Percentiles rank a stretch among this genome's conserved stretches.
phyloP scores from a whole-genome alignment of 2,888 invertebrate species.

The Sesia apiformis region DNA sequence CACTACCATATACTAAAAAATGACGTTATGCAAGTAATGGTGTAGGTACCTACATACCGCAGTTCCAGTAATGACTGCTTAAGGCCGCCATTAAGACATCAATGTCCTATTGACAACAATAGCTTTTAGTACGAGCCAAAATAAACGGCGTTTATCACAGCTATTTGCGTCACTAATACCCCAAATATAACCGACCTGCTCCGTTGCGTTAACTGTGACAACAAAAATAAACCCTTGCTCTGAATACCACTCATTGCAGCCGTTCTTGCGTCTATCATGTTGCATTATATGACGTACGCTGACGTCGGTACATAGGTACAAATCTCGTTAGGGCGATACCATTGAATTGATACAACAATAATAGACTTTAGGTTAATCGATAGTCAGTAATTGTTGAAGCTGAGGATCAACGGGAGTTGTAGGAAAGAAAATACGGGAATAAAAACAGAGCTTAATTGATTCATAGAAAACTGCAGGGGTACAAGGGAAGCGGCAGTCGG shows the following conservation, averaged over 20 bases:
- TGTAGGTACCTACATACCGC: too few species aligned
- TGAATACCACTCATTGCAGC: conserved; percentile 49
- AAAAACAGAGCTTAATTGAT: too few species aligned
- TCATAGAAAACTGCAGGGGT: too few species aligned
- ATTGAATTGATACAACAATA: too few species aligned
- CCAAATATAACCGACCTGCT: conserved; percentile 52
- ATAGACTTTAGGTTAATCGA: too few species aligned
- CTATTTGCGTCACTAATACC: conserved; percentile 68
- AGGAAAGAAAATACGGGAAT: too few species aligned
- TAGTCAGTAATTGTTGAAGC: too few species aligned
- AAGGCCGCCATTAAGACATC: neutral
- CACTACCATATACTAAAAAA: too few species aligned
- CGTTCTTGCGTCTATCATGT: conserved; percentile 31
- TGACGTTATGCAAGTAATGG: too few species aligned
- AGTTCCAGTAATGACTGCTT: neutral
- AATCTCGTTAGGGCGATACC: neutral
- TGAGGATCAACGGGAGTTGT: too few species aligned
- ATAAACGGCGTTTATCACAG: conserved; percentile 52
- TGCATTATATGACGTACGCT: conserved; percentile 3
- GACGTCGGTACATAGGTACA: neutral
- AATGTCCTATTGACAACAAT: conserved; percentile 50
- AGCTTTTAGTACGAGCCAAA: conserved; percentile 47
- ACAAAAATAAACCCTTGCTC: conserved; percentile 64
- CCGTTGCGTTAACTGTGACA: conserved; percentile 54
- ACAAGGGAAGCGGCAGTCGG: too few species aligned